A percentile compares a stretch with the other conserved stretches of the same genome.
Evolutionary conservation across 2,797 vertebrate genomes (phyloP).

Genomic region (Myotis findleyi): DNA sequence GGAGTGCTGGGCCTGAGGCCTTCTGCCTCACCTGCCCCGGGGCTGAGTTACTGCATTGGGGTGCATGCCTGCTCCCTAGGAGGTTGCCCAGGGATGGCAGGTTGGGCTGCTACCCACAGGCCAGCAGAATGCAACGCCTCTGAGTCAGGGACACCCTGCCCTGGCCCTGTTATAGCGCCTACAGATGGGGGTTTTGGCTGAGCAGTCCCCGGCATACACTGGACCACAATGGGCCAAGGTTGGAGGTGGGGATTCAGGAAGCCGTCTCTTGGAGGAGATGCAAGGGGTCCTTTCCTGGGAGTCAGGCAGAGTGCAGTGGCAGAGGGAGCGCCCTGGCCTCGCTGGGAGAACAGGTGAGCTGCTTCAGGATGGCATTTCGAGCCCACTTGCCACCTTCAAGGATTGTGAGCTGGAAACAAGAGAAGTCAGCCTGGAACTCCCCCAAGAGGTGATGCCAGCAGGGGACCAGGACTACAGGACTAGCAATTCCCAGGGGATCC

Average conservation of each 20-base stretch:
- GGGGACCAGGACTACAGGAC: neutral
- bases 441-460: neutral
- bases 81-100: neutral
- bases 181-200: neutral
- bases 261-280: neutral
- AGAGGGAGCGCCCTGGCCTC: neutral
- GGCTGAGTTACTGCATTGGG: neutral
- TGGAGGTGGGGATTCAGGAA: neutral
- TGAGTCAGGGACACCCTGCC: neutral
- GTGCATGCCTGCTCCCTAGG: neutral
- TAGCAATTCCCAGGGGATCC: neutral
- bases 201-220: neutral
- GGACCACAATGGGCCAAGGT: neutral
- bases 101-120: neutral
- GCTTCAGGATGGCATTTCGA: neutral
- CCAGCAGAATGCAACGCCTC: neutral
- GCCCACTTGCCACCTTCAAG: neutral
- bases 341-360: neutral
- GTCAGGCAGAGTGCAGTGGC: neutral
- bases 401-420: neutral
- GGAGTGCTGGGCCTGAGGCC: neutral
- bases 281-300: neutral
- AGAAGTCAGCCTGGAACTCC: neutral
- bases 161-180: neutral
- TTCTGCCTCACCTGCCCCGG: neutral